Evolutionary conservation across 2,888 invertebrate genomes (phyloP).

Genomic region (Pachydiplax longipennis): DNA sequence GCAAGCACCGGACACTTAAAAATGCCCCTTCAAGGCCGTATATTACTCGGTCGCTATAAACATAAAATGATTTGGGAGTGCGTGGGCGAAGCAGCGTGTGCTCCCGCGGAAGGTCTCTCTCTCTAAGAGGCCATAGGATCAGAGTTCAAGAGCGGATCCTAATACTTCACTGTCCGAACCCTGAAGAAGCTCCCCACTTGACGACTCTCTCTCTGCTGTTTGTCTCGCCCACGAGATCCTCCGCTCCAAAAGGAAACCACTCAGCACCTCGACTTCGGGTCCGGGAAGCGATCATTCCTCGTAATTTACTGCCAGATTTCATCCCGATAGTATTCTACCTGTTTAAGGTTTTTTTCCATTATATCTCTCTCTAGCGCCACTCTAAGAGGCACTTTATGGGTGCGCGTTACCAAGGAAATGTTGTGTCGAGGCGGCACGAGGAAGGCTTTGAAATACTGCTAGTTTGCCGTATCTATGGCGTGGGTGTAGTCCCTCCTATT

Average conservation of each 20-base stretch:
- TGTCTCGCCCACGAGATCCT: conserved; percentile 5
- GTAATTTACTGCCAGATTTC: conserved; percentile 32
- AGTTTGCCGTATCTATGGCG: not conserved
- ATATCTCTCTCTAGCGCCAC: not conserved
- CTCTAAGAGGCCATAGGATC: not conserved
- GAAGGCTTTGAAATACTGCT: not conserved
- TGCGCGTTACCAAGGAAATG: not conserved
- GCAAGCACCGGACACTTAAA: not conserved
- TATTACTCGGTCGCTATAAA: conserved; percentile 6
- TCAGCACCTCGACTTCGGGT: not conserved
- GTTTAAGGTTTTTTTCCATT: conserved; percentile 5
- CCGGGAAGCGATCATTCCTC: conserved; percentile 9
- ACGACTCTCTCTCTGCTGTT: not conserved
- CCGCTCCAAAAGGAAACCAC: conserved; percentile 18
- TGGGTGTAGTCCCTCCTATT: not conserved
- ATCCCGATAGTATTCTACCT: conserved; percentile 33
- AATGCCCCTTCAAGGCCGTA: not conserved
- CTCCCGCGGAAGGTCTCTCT: not conserved
- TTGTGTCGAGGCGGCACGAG: not conserved
- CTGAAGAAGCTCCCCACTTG: not conserved
- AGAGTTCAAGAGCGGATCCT: conserved; percentile 16
- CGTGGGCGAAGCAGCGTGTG: not conserved
- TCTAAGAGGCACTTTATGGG: conserved; percentile 12
- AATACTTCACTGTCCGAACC: not conserved
- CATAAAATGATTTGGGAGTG: not conserved